Evolutionary conservation across 2,888 invertebrate genomes (phyloP), one percentile per base, ranked within the genome.

Genomic region (Clusia tigrina): DNA sequence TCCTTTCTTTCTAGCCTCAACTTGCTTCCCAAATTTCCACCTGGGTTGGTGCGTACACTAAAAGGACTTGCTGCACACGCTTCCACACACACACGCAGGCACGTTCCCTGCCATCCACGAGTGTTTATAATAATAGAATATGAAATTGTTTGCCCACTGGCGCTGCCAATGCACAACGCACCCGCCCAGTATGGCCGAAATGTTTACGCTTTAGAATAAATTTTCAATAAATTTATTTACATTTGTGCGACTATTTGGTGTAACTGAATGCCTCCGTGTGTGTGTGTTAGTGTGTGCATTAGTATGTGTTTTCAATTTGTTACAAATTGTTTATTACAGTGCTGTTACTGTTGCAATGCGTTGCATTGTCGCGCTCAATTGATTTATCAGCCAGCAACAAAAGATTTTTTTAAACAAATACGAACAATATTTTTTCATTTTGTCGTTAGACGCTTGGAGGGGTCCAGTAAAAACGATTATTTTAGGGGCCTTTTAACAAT

Each of bases 341-440:
- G 24, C 25, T 57, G 46, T 46, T 46, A 46, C 17, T 61, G 52
- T 10, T 38, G 12, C 24, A 2, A 15, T 12, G 24, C 32, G 10
- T 1, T 9, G 26, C 25, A 24, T 23, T 54, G 38, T 55, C 20
- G 38, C 25, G 25, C 58, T 42, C 63, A 54, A 58, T 55, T 63
- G 63, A 63, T 62, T 62, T 58, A 62, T 62, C 58, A 42, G 32
- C 62, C 32, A 42, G 25, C 56, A 61, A 56, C 25, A 52, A 17
- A 42, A 42, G n/a, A 42, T 42, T n/a, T n/a, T n/a, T 42, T 42
- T 42, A 42, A 15, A 42, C 42, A 42, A 6, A 42, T 42, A 10
- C 42, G n/a, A 42, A 42, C n/a, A 32, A 32, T 32, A 32, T 32
- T 32, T 32, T 32, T 32, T 32, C 12, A 32, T 32, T 32, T 32